Conservation (phyloP, 2,888 invertebrate genomes). For the Drosophila algonquin region DNA sequence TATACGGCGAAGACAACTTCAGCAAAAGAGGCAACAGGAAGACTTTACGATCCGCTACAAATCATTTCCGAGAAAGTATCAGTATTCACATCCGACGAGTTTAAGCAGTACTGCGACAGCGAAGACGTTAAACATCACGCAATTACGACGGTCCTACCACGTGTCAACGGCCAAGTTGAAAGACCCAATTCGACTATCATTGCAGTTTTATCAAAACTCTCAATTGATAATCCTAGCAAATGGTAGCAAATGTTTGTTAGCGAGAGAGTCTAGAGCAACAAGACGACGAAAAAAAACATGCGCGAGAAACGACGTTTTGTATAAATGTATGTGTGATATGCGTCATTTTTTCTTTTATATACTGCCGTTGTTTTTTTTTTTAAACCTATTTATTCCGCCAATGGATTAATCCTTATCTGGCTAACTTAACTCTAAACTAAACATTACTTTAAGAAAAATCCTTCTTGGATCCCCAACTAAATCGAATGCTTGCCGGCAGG, state of each 20-base stretch:
- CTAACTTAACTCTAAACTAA: no score
- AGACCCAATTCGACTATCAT: conserved; percentile 7
- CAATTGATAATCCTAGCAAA: neutral
- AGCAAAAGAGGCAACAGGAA: conserved; percentile 2
- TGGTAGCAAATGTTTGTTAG: conserved; percentile 16
- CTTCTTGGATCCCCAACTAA: no score
- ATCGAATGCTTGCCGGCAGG: no score
- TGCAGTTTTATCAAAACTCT: neutral
- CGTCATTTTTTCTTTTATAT: no score
- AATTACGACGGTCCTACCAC: conserved; percentile 4
- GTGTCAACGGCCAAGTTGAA: conserved; percentile 14
- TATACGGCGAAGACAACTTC: conserved; percentile 26
- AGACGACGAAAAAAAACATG: no score
- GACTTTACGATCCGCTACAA: neutral
- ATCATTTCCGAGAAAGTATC: neutral
- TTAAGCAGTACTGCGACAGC: neutral
- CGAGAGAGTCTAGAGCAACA: neutral
- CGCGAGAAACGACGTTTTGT: no score
- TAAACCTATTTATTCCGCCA: no score
- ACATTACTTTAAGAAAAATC: no score
- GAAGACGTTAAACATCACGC: conserved; percentile 7
- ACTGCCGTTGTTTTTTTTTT: no score
- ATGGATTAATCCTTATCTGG: no score
- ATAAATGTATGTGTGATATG: no score
- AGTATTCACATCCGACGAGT: no score